These are phyloP conservation scores for Picathartes gymnocephalus DNA, from an alignment of 2,113 vertebrate species.

Conservation along the genomic window DNA sequence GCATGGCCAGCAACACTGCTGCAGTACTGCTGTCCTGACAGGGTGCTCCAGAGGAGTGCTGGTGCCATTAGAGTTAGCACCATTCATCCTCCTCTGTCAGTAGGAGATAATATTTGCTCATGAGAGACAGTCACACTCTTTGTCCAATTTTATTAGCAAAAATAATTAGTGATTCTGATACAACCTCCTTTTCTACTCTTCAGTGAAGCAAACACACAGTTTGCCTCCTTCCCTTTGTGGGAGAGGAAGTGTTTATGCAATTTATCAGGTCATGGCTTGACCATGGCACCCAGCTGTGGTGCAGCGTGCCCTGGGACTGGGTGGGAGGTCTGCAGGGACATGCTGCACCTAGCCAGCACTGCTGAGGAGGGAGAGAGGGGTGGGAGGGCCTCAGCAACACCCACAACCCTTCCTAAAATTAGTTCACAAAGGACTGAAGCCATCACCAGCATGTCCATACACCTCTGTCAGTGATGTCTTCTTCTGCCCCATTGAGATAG, in stretches of 20 bases:
- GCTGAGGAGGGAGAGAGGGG: background rate
- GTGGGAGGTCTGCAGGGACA: background rate
- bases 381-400: background rate
- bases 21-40: background rate
- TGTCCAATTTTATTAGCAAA: background rate
- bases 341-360: background rate
- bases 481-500: background rate
- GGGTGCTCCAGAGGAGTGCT: background rate
- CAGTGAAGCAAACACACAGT: background rate
- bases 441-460: background rate
- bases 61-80: background rate
- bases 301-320: accelerated
- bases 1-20: background rate
- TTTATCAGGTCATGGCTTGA: background rate
- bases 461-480: background rate
- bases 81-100: background rate
- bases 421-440: background rate
- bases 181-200: background rate
- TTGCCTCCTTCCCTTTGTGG: background rate
- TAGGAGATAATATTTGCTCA: background rate
- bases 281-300: background rate
- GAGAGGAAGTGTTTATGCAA: background rate
- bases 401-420: background rate
- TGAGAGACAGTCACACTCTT: background rate
- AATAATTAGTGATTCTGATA: background rate